Percentiles rank a stretch among this genome's conserved stretches.
phyloP scores from a whole-genome alignment of 2,113 vertebrate species.

The Panthera leo region DNA sequence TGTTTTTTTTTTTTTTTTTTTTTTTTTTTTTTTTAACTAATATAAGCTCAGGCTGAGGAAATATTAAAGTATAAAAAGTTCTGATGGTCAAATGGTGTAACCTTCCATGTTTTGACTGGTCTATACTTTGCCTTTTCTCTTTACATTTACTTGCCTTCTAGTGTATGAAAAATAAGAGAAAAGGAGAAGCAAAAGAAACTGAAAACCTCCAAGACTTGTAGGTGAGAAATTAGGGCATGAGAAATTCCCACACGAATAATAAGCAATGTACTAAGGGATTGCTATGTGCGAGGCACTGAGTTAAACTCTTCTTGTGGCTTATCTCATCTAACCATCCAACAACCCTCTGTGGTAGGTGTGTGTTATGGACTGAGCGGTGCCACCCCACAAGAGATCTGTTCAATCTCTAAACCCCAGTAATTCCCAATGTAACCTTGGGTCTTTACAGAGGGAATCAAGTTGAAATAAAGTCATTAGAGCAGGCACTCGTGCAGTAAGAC shows the following conservation, averaged over 20 bases:
- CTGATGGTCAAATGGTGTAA: neutral
- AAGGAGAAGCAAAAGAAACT: neutral
- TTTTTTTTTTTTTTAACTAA: neutral
- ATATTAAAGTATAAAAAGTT: neutral
- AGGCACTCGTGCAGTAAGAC: neutral
- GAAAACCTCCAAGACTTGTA: neutral
- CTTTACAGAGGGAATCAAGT: neutral
- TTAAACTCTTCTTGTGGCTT: neutral
- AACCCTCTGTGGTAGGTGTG: neutral
- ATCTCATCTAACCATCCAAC: neutral
- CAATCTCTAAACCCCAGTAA: neutral
- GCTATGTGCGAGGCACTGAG: neutral
- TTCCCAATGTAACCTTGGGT: neutral
- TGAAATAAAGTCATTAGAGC: neutral
- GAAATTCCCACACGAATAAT: neutral
- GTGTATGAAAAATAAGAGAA: constrained; percentile 9
- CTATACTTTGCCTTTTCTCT: neutral
- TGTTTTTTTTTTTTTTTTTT: neutral
- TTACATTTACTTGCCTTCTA: neutral
- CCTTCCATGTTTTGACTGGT: neutral
- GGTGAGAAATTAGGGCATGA: neutral
- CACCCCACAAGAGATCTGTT: neutral
- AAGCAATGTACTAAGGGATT: neutral
- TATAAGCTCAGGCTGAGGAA: neutral
- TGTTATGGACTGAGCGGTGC: neutral